Evolutionary conservation across 1,140 invertebrate species (phyloP), one percentile per base, ranked within the genome.

Genomic region (Pachypsylla venusta): DNA sequence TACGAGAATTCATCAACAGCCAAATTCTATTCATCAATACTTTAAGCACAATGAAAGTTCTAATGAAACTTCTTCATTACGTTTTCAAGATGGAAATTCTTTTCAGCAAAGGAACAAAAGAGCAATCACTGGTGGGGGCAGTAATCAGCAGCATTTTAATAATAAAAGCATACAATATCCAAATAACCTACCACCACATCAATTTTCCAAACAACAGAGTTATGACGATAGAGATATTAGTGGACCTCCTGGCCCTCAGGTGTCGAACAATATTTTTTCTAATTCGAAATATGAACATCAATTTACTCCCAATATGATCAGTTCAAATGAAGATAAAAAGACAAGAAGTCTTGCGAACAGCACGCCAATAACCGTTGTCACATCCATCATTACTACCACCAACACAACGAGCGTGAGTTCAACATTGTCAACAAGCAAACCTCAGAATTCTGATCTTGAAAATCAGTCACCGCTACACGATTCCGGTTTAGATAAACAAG

Each of bases 231-330:
- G 22, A n/a, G 42, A 48, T 22, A 19, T 48, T n/a, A 4, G n/a
- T 48, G 22, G 22, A 48, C 42, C 42, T 48, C 42, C 42, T 19
- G 42, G 16, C n/a, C 42, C 42, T 48, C 42, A 48, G 7, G 22
- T 22, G n/a, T 48, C 42, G n/a, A 22, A 22, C n/a, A 48, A 48
- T 22, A 48, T 48, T 4, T 48, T 5, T n/a, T n/a, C 22, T 4
- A 48, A 48, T n/a, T 19, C 16, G n/a, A 48, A 48, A 22, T 48
- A 48, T n/a, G 42, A 48, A n/a, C 42, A n/a, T 48, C 42, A 48
- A 4, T 48, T 5, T 22, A 5, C n/a, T 48, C 42, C 42, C 16
- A n/a, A n/a, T 19, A 48, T 22, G 7, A 4, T 19, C 4, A 4
- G 7, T 3, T 22, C 42, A n/a, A 35, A 10, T 16, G 4, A n/a